These are phyloP conservation scores for Epinephelus fuscoguttatus DNA, from an alignment of 2,113 vertebrate species.

Conservation along the genomic window DNA sequence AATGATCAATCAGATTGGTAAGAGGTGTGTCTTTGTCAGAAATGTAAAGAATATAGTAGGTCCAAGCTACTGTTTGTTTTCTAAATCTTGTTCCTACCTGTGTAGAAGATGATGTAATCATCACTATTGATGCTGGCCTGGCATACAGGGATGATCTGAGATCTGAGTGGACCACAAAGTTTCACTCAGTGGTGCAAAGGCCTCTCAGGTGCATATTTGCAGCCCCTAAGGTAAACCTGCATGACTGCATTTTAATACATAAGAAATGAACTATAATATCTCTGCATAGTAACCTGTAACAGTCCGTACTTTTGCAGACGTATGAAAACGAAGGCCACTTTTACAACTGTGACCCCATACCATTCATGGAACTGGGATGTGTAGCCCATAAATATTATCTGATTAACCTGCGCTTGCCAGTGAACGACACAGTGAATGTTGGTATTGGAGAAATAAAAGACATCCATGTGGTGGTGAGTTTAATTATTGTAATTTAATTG, in stretches of 20 bases:
- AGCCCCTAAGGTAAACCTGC: slow-evolving; percentile 46
- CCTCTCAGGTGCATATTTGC: slow-evolving; percentile 42
- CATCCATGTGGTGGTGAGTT: slow-evolving; percentile 63
- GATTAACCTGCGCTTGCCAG: slow-evolving; percentile 59
- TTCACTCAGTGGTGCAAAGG: slow-evolving; percentile 48
- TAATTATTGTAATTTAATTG: background rate
- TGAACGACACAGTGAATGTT: slow-evolving; percentile 54
- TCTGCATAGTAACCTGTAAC: background rate
- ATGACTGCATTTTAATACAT: background rate
- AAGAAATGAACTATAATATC: background rate
- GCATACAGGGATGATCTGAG: slow-evolving; percentile 31
- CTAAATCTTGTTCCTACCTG: background rate
- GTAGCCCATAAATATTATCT: slow-evolving; percentile 60
- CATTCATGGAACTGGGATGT: slow-evolving; percentile 57
- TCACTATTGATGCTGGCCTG: slow-evolving; percentile 54
- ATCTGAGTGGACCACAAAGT: slow-evolving; percentile 46
- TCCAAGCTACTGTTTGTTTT: no score
- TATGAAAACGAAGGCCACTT: slow-evolving; percentile 58
- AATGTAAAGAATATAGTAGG: background rate
- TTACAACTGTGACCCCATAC: slow-evolving; percentile 54
- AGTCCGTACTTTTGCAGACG: slow-evolving; percentile 8
- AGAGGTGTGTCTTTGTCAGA: slow-evolving; percentile 51
- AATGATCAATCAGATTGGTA: slow-evolving; percentile 91
- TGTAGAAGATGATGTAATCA: slow-evolving; percentile 46
- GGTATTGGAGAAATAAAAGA: slow-evolving; percentile 65